Evolutionary conservation across 2,113 vertebrate genomes (phyloP).

Genomic region (Amphiprion ocellaris): DNA sequence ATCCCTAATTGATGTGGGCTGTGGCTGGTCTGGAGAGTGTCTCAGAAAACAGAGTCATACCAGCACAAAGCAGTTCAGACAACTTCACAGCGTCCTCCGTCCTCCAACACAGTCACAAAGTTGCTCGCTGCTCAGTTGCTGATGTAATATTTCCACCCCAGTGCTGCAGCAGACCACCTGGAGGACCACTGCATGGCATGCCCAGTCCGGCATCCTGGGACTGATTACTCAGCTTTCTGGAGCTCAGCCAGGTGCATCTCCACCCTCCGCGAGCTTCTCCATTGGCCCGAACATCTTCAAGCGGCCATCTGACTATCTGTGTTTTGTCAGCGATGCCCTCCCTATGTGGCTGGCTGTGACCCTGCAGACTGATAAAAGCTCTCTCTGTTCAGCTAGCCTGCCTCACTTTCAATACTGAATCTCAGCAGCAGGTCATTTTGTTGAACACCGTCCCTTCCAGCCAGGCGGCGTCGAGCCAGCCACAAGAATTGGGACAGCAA

Average conservation of each 20-base stretch:
- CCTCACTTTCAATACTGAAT: constrained; percentile 2
- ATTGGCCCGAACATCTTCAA: background rate
- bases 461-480: background rate
- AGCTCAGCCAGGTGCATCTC: constrained; percentile 58
- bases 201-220: constrained; percentile 50
- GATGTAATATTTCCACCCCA: constrained; percentile 15
- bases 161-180: constrained; percentile 44
- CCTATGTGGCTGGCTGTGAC: constrained; percentile 33
- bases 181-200: constrained; percentile 29
- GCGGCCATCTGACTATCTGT: constrained; percentile 11
- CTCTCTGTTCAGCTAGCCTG: constrained; percentile 1
- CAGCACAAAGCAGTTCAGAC: too few species aligned
- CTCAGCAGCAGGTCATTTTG: constrained; percentile 32
- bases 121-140: background rate
- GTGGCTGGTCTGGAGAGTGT: constrained; percentile 30
- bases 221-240: constrained; percentile 77
- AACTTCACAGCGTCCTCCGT: too few species aligned
- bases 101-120: accelerated
- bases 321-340: constrained; percentile 7
- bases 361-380: constrained; percentile 36
- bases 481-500: background rate
- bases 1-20: constrained; percentile 41
- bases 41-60: constrained; percentile 34
- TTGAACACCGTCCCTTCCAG: background rate
- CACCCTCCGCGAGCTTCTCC: constrained; percentile 32